Base-by-base conservation (phyloP, 2,797 vertebrate genomes). In the Toxotes lorentzi region DNA sequence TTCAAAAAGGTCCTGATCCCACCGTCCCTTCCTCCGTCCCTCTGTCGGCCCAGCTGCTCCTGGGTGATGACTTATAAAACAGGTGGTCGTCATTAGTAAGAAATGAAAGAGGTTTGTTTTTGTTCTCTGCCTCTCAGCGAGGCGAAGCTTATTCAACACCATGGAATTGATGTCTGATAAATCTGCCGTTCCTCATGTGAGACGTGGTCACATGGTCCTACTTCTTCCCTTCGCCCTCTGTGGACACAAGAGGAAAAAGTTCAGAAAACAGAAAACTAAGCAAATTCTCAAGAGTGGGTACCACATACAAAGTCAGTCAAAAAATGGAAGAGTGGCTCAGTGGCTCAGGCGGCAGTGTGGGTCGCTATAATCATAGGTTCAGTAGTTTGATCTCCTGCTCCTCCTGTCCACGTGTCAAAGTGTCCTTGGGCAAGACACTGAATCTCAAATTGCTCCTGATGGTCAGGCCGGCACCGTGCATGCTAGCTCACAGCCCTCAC, bases 161-260 rank as follows among this genome's bases (percentile, higher is more conserved):
- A 97, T 96, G 97, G 97, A 97, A 97, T 95, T 96, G 97, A 98
- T 97, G 97, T 97, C 95, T 97, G 95, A 97, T 97, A 95, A 81
- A 95, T 96, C 97, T 95, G 94, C 95, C 92, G 91, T 95, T 96
- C 95, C 90, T 95, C 96, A 97, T 95, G 96, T 97, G 97, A 97
- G 95, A 94, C 92, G 93, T 61, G 65, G 83, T 96, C 96, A 97
- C 96, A 96, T 97, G 96, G 93, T 93, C 84, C 88, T 92, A 97
- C 94, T 96, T 96, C 96, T 96, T 96, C 92, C 95, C 95, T 88
- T 98, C 95, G 89, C 94, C 96, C 92, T 97, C 97, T 99, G 96
- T 61, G 95, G 94, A 92, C 87, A 91, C 94, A 95, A 88, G 91
- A 84, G 71, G 27, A 81, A 5, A 58, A 59, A 58, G 0, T 51